Percentiles rank a stretch among this genome's conserved stretches.
Evolutionary conservation across 64 coral and sea anemone species (phyloP).

Genomic region (Trachythela sp.): DNA sequence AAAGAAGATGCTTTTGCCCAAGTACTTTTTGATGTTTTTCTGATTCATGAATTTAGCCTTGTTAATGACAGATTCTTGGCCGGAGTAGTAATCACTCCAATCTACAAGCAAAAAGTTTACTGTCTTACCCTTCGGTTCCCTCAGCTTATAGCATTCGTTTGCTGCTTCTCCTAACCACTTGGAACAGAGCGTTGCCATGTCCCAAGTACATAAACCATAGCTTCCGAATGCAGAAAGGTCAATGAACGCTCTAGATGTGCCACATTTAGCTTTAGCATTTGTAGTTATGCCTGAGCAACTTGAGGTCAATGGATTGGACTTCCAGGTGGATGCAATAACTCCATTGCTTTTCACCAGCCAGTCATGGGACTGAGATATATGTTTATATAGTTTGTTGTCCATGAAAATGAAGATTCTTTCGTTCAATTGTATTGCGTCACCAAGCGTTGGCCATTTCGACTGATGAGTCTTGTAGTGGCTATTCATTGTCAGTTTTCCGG

Average conservation of each 20-base stretch:
- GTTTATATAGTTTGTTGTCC: neutral
- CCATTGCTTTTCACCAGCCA: constrained; percentile 1
- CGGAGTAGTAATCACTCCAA: constrained; percentile 1
- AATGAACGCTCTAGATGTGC: too few relatives aligned
- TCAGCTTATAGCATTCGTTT: neutral
- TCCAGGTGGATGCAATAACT: constrained; percentile 6
- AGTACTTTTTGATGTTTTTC: constrained; percentile 19
- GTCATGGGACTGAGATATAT: neutral
- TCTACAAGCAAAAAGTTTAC: constrained; percentile 42
- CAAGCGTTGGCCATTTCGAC: constrained; percentile 41
- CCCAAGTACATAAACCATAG: constrained; percentile 1
- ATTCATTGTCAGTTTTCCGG: constrained; percentile 1
- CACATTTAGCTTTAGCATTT: neutral
- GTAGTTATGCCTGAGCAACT: neutral
- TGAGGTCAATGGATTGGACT: neutral
- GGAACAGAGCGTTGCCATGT: neutral
- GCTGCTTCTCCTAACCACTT: constrained; percentile 24
- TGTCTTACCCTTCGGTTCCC: constrained; percentile 1
- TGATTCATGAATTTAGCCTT: constrained; percentile 17
- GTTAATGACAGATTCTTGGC: neutral
- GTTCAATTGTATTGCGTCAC: constrained; percentile 25
- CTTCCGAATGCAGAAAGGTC: neutral
- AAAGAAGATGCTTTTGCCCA: neutral
- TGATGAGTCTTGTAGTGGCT: constrained; percentile 10
- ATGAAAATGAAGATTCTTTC: constrained; percentile 48